Base-by-base conservation (phyloP, 2,113 vertebrate genomes). In the Forbesichthys papilliferus region DNA sequence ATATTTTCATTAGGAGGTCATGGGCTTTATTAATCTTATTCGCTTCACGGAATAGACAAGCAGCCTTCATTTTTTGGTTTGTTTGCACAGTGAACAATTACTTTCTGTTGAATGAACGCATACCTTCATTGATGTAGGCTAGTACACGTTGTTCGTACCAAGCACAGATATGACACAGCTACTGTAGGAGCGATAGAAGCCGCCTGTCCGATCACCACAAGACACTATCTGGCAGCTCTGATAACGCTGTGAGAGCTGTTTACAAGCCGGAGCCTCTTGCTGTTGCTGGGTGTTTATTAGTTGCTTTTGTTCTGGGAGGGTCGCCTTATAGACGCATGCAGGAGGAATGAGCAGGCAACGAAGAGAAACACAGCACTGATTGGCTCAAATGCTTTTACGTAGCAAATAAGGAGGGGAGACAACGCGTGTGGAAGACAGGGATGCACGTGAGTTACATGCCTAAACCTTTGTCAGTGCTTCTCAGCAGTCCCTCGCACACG, bases 181-280 rank as follows among this genome's bases (percentile, higher is more conserved):
- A 27, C 27, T 27, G 27, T 27, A 72, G 77, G 80, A 87, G 69
- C 74, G 79, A 85, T 83, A 55, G 64, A 77, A 74, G 79, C 49
- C 11, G 53, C 61, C 9, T 14, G 49, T 52, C 49, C 49, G 51
- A 53, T 53, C 69, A 79, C 77, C 46, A 18, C 66, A 64, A 68
- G 73, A 51, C 64, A 66, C 49, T 58, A 63, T 14, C 34, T 77
- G 75, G 76, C 49, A 13, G 67, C 55, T 0, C 8, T 68, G 68
- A 58, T 60, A 58, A 66, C 11, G 49, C 55, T 65, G 8, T 13
- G 57, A 64, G 61, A 77, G 64, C 18, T 79, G 77, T 78, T 74
- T 70, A 71, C 75, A 76, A 48, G 74, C 75, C 69, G 64, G 69
- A 71, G 51, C 59, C 60, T 66, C n/a, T 0, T 13, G 49, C 9